Conservation (phyloP, 2,888 invertebrate genomes). For the Erannis defoliaria region DNA sequence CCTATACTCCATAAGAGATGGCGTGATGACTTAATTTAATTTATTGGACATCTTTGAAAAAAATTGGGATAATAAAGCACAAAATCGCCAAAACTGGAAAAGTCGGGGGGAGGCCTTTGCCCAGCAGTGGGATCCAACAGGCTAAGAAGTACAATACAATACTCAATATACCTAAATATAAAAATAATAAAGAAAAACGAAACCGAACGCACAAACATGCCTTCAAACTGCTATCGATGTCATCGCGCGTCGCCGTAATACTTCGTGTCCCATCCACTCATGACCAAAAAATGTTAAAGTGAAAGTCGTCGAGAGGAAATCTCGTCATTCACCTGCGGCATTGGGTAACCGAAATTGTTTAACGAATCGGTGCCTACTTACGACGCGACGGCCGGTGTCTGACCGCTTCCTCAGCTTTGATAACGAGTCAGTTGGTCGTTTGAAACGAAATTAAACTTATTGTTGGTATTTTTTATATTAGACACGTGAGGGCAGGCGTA, state of each 20-base stretch:
- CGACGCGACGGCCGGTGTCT: constrained; percentile 21
- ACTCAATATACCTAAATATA: neutral
- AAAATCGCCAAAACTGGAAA: too few relatives aligned
- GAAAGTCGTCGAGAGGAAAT: constrained; percentile 80
- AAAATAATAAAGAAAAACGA: constrained; percentile 41
- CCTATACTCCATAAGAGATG: too few relatives aligned
- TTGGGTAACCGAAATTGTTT: constrained; percentile 77
- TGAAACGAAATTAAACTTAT: constrained; percentile 30
- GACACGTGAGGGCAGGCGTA: neutral
- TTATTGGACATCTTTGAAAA: too few relatives aligned
- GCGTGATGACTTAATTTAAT: too few relatives aligned
- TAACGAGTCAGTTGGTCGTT: constrained; percentile 27
- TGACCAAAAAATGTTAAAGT: constrained; percentile 75
- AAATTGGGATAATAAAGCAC: too few relatives aligned
- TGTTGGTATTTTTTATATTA: constrained; percentile 20
- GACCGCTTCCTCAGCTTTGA: constrained; percentile 33
- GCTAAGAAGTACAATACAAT: neutral
- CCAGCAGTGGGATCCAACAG: too few relatives aligned
- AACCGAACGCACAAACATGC: constrained; percentile 40
- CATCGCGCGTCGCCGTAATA: constrained; percentile 48
- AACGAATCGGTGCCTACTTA: constrained; percentile 53
- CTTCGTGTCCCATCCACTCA: constrained; percentile 55
- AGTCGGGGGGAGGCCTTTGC: too few relatives aligned
- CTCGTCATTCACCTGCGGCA: constrained; percentile 68
- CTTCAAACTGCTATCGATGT: constrained; percentile 46